Conservation (phyloP, 1,140 invertebrate genomes). For the Cherax quadricarinatus region DNA sequence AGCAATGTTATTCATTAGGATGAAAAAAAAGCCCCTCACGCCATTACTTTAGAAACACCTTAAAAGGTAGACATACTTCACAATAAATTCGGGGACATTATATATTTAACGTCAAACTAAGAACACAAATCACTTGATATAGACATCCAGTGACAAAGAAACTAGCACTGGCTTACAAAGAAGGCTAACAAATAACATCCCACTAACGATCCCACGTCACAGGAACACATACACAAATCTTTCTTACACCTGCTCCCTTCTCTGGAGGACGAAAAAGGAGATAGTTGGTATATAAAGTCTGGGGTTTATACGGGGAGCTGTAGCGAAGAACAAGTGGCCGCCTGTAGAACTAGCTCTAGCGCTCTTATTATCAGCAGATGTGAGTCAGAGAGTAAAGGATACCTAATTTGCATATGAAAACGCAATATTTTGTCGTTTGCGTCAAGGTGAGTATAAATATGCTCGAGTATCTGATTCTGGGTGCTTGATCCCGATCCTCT, state of each 20-base stretch:
- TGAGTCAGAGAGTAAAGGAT: conserved; percentile 34
- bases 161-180: background rate
- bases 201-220: conserved; percentile 31
- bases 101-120: conserved; percentile 8
- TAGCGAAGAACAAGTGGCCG: background rate
- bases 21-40: background rate
- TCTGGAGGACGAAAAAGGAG: conserved; percentile 56
- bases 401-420: conserved; percentile 64
- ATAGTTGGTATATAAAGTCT: conserved; percentile 51
- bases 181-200: background rate
- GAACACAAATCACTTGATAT: background rate
- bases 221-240: conserved; percentile 1
- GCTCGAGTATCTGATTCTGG: conserved; percentile 51
- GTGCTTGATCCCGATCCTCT: conserved; percentile 55
- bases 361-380: conserved; percentile 41
- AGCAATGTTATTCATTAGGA: no score
- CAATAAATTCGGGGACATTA: background rate
- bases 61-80: background rate
- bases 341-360: background rate
- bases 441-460: conserved; percentile 52
- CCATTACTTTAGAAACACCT: background rate
- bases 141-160: background rate
- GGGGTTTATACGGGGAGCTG: conserved; percentile 48
- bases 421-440: conserved; percentile 66
- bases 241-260: conserved; percentile 6